phyloP scores from a whole-genome alignment of 2,113 vertebrate species.

The Ariopsis seemanni region DNA sequence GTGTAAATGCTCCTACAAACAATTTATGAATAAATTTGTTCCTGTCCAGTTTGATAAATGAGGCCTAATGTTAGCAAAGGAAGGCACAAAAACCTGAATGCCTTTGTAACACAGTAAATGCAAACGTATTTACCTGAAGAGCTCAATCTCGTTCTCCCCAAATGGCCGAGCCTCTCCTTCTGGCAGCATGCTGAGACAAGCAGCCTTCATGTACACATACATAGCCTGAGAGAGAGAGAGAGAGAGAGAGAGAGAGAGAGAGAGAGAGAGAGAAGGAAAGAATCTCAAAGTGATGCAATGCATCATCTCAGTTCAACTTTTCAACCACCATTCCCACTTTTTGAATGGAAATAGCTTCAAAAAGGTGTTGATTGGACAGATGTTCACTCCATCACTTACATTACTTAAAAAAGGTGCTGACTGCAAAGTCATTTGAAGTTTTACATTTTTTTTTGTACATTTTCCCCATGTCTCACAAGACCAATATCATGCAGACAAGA shows the following conservation, averaged over 20 bases:
- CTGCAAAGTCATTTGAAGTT: too few relatives aligned
- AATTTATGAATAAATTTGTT: background rate
- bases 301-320: background rate
- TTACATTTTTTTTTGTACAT: too few relatives aligned
- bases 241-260: background rate
- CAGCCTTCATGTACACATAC: conserved; percentile 84
- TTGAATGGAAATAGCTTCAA: background rate
- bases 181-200: conserved; percentile 81
- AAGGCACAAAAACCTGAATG: background rate
- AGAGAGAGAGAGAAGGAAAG: background rate
- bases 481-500: too few relatives aligned
- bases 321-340: background rate
- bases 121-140: conserved; percentile 71
- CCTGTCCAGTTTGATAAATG: background rate
- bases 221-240: conserved; percentile 68
- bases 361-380: background rate
- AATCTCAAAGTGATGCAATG: background rate
- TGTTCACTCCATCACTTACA: background rate
- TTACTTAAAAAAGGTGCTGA: too few relatives aligned
- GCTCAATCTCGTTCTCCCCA: conserved; percentile 76
- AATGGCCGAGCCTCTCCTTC: conserved; percentile 72
- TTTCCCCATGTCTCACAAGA: too few relatives aligned
- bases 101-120: background rate
- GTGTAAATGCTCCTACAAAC: background rate
- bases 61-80: background rate